Conservation (phyloP, 2,797 vertebrate genomes). For the Nothura maculosa region DNA sequence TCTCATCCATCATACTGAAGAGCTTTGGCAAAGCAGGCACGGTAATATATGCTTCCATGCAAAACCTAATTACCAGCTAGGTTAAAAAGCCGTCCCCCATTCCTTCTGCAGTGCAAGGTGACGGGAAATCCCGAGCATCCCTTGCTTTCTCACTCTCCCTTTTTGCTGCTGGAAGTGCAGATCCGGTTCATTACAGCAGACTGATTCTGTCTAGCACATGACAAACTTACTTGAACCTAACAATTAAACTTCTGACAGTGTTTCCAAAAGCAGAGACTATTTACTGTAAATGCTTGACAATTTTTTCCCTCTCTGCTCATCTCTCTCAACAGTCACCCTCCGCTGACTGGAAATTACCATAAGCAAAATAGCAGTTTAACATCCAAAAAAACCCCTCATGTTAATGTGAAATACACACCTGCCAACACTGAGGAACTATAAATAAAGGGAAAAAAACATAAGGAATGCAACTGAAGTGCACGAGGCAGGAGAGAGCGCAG, state of each 20-base stretch:
- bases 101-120: conserved; percentile 67
- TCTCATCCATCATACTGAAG: conserved; percentile 71
- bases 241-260: conserved; percentile 73
- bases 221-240: conserved; percentile 75
- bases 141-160: conserved; percentile 68
- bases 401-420: conserved; percentile 63
- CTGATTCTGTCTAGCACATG: conserved; percentile 75
- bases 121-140: conserved; percentile 60
- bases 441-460: background rate
- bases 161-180: conserved; percentile 58
- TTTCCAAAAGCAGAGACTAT: conserved; percentile 71
- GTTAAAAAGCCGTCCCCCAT: conserved; percentile 59
- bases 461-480: background rate
- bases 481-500: background rate
- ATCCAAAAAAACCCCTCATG: conserved; percentile 58
- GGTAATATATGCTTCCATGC: conserved; percentile 71
- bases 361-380: conserved; percentile 71
- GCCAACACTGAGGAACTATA: conserved; percentile 27
- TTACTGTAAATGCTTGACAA: conserved; percentile 75
- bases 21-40: conserved; percentile 68
- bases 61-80: conserved; percentile 69
- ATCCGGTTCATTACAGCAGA: conserved; percentile 64
- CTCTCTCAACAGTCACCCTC: conserved; percentile 68
- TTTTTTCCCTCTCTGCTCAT: conserved; percentile 64
- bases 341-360: conserved; percentile 74